These are phyloP conservation scores for Eonycteris spelaea DNA, from an alignment of 2,113 vertebrate genomes.

Conservation along the genomic window DNA sequence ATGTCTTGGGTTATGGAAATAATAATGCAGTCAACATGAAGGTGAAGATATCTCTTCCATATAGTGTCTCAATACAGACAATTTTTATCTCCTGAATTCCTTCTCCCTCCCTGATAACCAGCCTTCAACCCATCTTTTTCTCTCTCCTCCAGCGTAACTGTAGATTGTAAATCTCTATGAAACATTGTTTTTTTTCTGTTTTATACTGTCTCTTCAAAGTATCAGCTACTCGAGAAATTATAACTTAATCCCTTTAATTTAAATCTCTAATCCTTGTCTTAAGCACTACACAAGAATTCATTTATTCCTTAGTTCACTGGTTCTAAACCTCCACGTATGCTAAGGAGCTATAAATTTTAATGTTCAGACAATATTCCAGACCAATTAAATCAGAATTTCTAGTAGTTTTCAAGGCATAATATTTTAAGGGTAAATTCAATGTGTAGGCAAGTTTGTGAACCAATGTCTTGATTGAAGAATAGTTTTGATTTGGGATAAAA, in stretches of 20 bases:
- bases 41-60: not conserved
- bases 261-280: not conserved
- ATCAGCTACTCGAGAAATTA: not conserved
- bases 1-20: not conserved
- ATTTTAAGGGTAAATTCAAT: not conserved
- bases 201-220: not conserved
- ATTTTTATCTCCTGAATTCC: not conserved
- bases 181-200: not conserved
- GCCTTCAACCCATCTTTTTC: not conserved
- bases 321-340: not conserved
- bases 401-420: not conserved
- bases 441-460: not conserved
- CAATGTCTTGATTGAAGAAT: not conserved
- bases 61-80: not conserved
- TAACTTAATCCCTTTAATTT: not conserved
- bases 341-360: not conserved
- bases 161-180: not conserved
- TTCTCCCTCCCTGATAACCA: not conserved
- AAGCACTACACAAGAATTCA: not conserved
- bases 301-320: not conserved
- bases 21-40: not conserved
- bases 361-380: not conserved
- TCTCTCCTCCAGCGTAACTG: not conserved
- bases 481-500: not conserved
- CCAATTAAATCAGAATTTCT: not conserved